A percentile compares a stretch with the other conserved stretches of the same genome.
These are phyloP conservation scores for Argopecten irradians DNA, from an alignment of 1,140 invertebrate genomes.

Conservation along the genomic window DNA sequence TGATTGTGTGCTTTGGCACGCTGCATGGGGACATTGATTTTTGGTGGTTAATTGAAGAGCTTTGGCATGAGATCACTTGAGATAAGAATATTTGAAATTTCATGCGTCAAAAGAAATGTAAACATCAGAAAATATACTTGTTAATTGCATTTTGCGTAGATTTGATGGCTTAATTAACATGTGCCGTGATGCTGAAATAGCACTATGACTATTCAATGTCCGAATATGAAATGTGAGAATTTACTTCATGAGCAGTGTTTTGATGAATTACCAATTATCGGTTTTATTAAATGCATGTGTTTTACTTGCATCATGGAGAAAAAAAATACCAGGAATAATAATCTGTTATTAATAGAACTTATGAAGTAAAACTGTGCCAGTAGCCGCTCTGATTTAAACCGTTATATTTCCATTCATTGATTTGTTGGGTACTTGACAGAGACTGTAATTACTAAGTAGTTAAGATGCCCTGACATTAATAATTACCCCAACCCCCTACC, in stretches of 20 bases:
- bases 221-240: background rate
- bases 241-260: too few relatives aligned
- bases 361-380: too few relatives aligned
- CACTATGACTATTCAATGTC: background rate
- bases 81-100: constrained; percentile 13
- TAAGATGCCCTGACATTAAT: too few relatives aligned
- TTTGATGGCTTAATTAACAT: background rate
- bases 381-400: too few relatives aligned
- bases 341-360: too few relatives aligned
- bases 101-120: background rate
- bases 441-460: too few relatives aligned
- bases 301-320: too few relatives aligned
- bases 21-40: background rate
- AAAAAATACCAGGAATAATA: too few relatives aligned
- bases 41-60: constrained; percentile 8
- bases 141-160: background rate
- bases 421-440: too few relatives aligned
- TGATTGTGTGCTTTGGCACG: background rate
- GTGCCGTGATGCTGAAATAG: background rate
- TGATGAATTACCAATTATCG: too few relatives aligned
- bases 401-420: too few relatives aligned
- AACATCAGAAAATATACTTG: background rate
- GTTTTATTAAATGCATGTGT: background rate
- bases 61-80: background rate
- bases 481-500: too few relatives aligned